Base-by-base conservation (phyloP, 2,797 vertebrate genomes). In the Takifugu ocellatus region DNA sequence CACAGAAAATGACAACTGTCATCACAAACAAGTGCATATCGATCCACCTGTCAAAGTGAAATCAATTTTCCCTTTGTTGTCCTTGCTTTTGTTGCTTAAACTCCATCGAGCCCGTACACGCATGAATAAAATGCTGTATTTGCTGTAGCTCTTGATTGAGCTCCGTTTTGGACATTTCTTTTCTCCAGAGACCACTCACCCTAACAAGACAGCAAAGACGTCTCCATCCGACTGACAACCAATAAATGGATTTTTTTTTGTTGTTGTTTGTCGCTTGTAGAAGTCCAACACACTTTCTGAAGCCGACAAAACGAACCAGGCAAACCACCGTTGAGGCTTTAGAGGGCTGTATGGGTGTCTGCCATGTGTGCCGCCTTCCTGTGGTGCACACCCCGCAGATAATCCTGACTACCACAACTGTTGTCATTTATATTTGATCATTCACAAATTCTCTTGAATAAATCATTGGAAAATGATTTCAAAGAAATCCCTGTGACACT, bases 191-290 rank as follows among this genome's bases (percentile, higher is more conserved):
- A 59, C 61, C 33, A 54, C 53, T 70, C 68, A 12, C 48, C 71
- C 78, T 72, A 78, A 66, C 73, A 64, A 78, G 66, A 70, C 66
- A 53, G 55, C 57, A 17, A 54, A 74, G 50, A 71, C 63, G 53
- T 81, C 74, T 65, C 50, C 56, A 60, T 79, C 67, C 49, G 39
- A 29, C 66, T 68, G 70, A 81, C 74, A 83, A 79, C 78, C 61
- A 66, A 61, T 45, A 75, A 54, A 75, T 62, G 21, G 64, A 74
- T 75, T 59, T 21, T 46, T 46, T 17, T 46, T 33, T 33, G 2
- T 11, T 63, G 59, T 7, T 16, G 16, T 29, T 50, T 27, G 43
- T 3, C 4, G 46, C 64, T 72, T 74, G 43, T 36, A 70, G 59
- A 74, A 57, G 70, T 61, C 42, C 54, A 77, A 59, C 56, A 52